A percentile compares a stretch with the other conserved stretches of the same genome.
phyloP scores from a whole-genome alignment of 2,888 invertebrate species.

The Luperina nickerlii region DNA sequence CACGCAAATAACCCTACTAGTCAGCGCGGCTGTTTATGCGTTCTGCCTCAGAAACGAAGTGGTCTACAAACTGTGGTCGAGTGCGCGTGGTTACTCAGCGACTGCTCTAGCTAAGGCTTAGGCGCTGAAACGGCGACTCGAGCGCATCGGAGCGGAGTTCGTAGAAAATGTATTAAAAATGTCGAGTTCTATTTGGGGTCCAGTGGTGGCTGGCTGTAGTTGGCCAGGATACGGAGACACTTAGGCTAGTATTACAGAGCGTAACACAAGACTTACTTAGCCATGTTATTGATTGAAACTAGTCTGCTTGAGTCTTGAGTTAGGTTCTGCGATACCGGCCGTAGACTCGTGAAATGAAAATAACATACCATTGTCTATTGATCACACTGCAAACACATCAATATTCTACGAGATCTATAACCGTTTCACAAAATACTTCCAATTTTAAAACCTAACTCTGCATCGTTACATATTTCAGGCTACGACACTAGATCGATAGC shows the following conservation, averaged over 20 bases:
- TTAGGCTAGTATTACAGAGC: neutral
- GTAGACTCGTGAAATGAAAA: too few relatives aligned
- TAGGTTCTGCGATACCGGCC: neutral
- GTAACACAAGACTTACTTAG: neutral
- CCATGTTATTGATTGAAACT: neutral
- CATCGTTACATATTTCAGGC: conserved; percentile 24
- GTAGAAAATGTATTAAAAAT: neutral
- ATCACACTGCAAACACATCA: neutral
- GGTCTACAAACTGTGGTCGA: conserved; percentile 12
- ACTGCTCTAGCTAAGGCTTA: conserved; percentile 10
- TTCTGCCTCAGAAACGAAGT: conserved; percentile 23
- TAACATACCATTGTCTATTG: neutral
- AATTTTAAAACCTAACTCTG: conserved; percentile 32
- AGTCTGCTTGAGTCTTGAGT: neutral
- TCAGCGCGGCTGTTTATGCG: neutral
- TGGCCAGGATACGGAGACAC: neutral
- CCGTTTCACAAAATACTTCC: conserved; percentile 23
- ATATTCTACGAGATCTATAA: conserved; percentile 11
- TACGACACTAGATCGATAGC: conserved; percentile 53
- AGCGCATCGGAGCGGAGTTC: neutral
- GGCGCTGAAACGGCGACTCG: neutral
- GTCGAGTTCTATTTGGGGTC: too few relatives aligned
- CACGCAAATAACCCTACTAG: neutral
- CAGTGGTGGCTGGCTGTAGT: neutral
- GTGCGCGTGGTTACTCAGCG: conserved; percentile 19